These are phyloP conservation scores for Tragelaphus strepsiceros DNA, from an alignment of 2,113 vertebrate genomes.

Conservation along the genomic window DNA sequence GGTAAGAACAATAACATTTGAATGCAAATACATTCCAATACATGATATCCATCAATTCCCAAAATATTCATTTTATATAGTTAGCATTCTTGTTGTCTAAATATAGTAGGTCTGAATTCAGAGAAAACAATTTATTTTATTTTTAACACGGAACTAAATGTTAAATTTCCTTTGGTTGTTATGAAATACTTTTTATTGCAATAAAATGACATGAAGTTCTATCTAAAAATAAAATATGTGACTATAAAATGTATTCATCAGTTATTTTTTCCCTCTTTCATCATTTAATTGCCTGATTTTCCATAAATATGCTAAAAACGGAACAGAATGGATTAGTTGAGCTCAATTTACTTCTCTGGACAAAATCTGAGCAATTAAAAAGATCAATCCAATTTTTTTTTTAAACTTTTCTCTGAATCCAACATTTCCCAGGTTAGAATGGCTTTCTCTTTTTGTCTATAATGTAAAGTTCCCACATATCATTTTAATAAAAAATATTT, in stretches of 20 bases:
- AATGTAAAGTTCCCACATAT: slow-evolving; percentile 50
- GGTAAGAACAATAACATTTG: background rate
- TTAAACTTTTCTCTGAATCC: slow-evolving; percentile 69
- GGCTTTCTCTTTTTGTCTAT: slow-evolving; percentile 59
- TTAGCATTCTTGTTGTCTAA: background rate
- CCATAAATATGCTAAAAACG: slow-evolving; percentile 75
- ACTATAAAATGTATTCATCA: slow-evolving; percentile 72
- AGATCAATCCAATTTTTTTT: slow-evolving; percentile 61
- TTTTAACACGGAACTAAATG: slow-evolving; percentile 57
- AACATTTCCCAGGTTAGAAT: slow-evolving; percentile 66
- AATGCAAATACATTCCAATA: background rate
- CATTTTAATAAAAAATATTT: slow-evolving; percentile 50
- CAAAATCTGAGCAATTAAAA: slow-evolving; percentile 78
- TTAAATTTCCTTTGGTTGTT: slow-evolving; percentile 47
- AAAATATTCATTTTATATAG: background rate
- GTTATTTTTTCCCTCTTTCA: slow-evolving; percentile 72
- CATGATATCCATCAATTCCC: background rate
- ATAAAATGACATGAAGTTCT: slow-evolving; percentile 63
- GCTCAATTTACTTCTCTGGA: slow-evolving; percentile 73
- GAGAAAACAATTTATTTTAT: slow-evolving; percentile 41
- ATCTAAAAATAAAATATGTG: slow-evolving; percentile 74
- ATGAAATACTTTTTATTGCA: slow-evolving; percentile 63
- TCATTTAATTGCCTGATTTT: slow-evolving; percentile 78
- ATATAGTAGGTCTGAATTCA: background rate
- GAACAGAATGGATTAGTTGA: slow-evolving; percentile 72